Base-by-base conservation (phyloP, 2,888 invertebrate genomes). In the Xylocampa areola region DNA sequence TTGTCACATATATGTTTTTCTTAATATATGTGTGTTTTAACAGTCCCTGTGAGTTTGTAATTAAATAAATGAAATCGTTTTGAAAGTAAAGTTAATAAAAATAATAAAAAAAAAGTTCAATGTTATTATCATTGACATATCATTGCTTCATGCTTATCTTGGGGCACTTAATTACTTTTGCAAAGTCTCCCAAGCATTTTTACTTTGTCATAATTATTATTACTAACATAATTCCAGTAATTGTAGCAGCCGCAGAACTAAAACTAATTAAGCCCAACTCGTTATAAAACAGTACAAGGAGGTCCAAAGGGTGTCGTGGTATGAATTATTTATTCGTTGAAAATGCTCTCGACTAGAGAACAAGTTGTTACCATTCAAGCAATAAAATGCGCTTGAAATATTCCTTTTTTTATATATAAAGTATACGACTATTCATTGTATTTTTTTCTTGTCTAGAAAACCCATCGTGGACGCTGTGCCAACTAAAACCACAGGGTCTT, bases 241-340 rank as follows among this genome's bases (percentile, higher is more conserved):
- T 62, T 51, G 33, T 51, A 37, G 21, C 55, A 45, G 45, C 55
- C 49, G 11, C 21, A 48, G 14, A 49, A 63, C 58, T 43, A 55
- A 63, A 68, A 68, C 58, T 68, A 68, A 68, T 63, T 68, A 67
- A 47, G 13, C 45, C 50, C 23, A 41, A 67, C 61, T 67, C 47
- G 27, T 60, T 66, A 66, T 44, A 60, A 57, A 51, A 41, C 66
- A 55, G 67, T 27, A 50, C 51, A 52, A 68, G 63, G 23, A 68
- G 63, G 63, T 41, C 58, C 51, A 48, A 48, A 49, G 54, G 54
- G 50, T 39, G 54, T 58, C 37, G 48, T 68, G 47, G 14, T 16
- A 68, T 68, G 63, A 68, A 68, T 68, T 54, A 68, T 68, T 58
- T 63, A 68, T 65, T 63, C 45, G 14, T 6, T 49, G 51, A 49